Evolutionary conservation across 2,113 vertebrate species (phyloP).

Genomic region (Oxygymnocypris stewartii): DNA sequence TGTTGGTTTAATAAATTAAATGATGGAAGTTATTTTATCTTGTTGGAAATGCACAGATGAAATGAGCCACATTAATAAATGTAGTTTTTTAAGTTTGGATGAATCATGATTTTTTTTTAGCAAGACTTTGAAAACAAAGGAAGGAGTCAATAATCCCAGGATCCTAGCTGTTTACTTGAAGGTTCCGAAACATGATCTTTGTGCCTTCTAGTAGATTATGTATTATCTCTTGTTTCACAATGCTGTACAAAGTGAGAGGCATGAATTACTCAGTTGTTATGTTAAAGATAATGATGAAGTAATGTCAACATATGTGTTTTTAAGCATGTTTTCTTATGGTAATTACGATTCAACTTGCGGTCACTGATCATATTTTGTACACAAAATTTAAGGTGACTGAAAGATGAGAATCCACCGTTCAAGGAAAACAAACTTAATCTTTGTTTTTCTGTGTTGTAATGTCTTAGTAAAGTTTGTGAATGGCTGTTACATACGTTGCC

Average conservation of each 20-base stretch:
- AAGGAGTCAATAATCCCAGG: not conserved
- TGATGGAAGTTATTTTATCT: not conserved
- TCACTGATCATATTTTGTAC: not conserved
- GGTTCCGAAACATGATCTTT: constrained; percentile 25
- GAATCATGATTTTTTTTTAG: not conserved
- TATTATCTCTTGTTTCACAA: not conserved
- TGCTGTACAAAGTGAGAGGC: not conserved
- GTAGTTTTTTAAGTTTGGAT: not conserved
- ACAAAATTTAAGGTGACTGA: not conserved
- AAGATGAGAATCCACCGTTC: not conserved
- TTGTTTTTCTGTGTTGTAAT: too few species aligned
- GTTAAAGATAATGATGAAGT: not conserved
- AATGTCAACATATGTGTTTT: not conserved
- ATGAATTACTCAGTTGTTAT: not conserved
- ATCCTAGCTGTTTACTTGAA: not conserved
- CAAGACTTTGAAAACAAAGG: not conserved
- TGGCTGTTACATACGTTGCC: not conserved
- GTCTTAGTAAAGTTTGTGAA: not conserved
- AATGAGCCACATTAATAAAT: not conserved
- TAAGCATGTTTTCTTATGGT: not conserved
- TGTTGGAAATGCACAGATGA: not conserved
- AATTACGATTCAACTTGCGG: not conserved
- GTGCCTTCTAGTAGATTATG: not conserved
- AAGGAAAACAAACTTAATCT: too few species aligned
- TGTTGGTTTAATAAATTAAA: constrained; percentile 68